Conservation (phyloP, 2,888 invertebrate species). For the Polyommatus iphigenia region DNA sequence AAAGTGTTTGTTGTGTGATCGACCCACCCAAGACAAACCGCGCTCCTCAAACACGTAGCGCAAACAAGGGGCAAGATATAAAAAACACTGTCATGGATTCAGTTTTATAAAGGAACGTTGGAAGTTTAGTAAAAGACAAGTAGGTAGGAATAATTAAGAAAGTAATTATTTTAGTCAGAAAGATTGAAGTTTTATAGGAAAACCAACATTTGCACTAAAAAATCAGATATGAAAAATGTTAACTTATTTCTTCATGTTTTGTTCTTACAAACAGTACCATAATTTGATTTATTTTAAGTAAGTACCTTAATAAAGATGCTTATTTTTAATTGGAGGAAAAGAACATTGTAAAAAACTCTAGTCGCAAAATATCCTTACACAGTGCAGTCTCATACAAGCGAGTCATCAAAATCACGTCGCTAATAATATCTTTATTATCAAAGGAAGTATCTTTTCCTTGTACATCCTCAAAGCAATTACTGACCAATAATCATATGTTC, state of each 20-base stretch:
- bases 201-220: too few relatives aligned
- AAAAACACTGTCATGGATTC: conserved; percentile 38
- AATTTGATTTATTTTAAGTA: too few relatives aligned
- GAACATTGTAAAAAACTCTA: too few relatives aligned
- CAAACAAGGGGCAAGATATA: conserved; percentile 56
- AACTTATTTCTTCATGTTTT: too few relatives aligned
- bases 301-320: too few relatives aligned
- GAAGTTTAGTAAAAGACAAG: not conserved
- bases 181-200: too few relatives aligned
- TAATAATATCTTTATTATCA: conserved; percentile 31
- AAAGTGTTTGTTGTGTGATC: conserved; percentile 56
- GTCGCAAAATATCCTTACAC: not conserved
- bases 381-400: not conserved
- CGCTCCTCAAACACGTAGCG: conserved; percentile 47
- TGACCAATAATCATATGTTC: conserved; percentile 67
- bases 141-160: not conserved
- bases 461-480: conserved; percentile 53
- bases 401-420: not conserved
- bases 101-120: conserved; percentile 35
- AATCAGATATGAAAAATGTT: too few relatives aligned
- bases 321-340: too few relatives aligned
- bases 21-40: conserved; percentile 55
- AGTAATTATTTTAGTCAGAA: too few relatives aligned
- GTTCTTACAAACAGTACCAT: too few relatives aligned
- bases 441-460: conserved; percentile 34